phyloP scores from a whole-genome alignment of 2,888 invertebrate species.

The Magallana nippona region DNA sequence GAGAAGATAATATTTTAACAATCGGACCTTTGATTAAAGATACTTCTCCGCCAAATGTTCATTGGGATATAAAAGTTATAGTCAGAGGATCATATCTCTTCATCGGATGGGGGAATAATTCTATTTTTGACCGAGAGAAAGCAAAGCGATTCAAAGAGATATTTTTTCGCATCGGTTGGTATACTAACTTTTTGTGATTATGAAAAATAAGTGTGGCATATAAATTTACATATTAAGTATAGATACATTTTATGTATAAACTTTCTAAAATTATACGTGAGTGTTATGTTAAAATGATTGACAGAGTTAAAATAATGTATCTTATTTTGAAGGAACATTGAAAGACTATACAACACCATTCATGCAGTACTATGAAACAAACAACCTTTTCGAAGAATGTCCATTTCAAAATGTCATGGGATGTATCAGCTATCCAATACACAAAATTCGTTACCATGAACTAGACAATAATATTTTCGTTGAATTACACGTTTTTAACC shows the following conservation, averaged over 20 bases:
- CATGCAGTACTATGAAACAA: not conserved
- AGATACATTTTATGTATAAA: too few relatives aligned
- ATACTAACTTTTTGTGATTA: not conserved
- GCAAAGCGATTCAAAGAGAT: constrained; percentile 40
- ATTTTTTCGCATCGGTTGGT: constrained; percentile 52
- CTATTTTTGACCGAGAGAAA: constrained; percentile 59
- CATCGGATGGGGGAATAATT: constrained; percentile 52
- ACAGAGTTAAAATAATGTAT: too few relatives aligned
- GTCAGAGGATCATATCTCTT: constrained; percentile 44
- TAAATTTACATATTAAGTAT: too few relatives aligned
- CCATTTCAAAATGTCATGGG: not conserved
- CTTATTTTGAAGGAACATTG: not conserved
- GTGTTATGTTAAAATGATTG: too few relatives aligned
- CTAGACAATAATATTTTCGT: not conserved
- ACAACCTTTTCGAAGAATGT: not conserved
- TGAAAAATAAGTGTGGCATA: too few relatives aligned
- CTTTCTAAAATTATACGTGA: too few relatives aligned
- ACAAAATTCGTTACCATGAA: not conserved
- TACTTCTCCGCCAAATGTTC: constrained; percentile 55
- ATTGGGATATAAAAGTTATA: constrained; percentile 20
- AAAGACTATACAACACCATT: not conserved
- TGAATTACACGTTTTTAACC: not conserved
- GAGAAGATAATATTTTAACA: constrained; percentile 42
- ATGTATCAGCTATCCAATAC: not conserved
- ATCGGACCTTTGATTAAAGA: constrained; percentile 61